Base-by-base conservation (phyloP, 2,797 vertebrate genomes). In the Simalia tracyae region DNA sequence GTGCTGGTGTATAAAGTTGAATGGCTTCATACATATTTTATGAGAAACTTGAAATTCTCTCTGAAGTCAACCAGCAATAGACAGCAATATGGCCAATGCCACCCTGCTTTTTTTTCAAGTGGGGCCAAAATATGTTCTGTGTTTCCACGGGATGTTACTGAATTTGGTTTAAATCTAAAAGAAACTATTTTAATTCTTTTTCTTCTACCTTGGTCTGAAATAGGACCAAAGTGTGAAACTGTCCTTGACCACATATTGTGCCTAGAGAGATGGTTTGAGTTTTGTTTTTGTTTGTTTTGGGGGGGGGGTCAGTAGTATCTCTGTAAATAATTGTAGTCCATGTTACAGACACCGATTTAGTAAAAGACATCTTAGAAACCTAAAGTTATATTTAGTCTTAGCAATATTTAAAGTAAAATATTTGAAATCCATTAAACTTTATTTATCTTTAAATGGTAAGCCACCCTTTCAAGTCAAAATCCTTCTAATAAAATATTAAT, bases 1-100 rank as follows among this genome's bases (percentile, higher is more conserved):
- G 81, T 90, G 88, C 84, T 94, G 94, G 85, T 87, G 89, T 63
- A 94, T 92, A 96, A 95, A 84, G 50, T 28, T 57, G 0, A 89
- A 87, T 95, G 92, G 88, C 12, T 91, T 60, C 64, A 93, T 90
- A 63, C 92, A 89, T 88, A 15, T 91, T 91, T 68, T 86, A 63
- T 61, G 28, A 57, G 50, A 36, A 50, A 36, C 56, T 64, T 76
- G 19, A 87, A 61, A 81, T 36, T 64, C 19, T 26, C 54, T 87
- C 57, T 61, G 50, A 76, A 64, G 11, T 11, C 24, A 84, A 24
- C 14, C 10, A 84, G 5, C 85, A 89, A 24, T 46, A n/a, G 11
- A 59, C 50, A 85, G 64, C 92, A 89, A 46, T 66, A 92, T 1
- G 17, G 72, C 76, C 50, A 36, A 9, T 24, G 11, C 28, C 5